A percentile compares a stretch with the other conserved stretches of the same genome.
phyloP scores from a whole-genome alignment of 2,888 invertebrate genomes.

The Saturnia japonica region DNA sequence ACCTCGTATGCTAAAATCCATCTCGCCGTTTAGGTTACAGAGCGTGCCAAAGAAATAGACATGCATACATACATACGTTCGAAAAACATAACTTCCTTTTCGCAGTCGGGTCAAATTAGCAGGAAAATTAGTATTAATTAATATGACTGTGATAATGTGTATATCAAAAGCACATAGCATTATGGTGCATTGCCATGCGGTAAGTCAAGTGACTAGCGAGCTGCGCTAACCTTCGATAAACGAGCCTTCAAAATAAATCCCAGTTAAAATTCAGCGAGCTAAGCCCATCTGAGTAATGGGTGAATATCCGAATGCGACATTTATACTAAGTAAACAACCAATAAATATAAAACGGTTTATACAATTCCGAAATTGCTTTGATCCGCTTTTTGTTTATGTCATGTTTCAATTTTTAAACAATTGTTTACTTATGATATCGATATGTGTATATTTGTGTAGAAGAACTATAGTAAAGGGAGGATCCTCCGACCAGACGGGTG shows the following conservation, averaged over 20 bases:
- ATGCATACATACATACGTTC: no score
- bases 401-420: conserved; percentile 3
- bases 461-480: no score
- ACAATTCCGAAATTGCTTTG: conserved; percentile 20
- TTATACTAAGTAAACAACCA: conserved; percentile 63
- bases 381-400: conserved; percentile 18
- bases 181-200: background rate
- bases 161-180: no score
- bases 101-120: no score
- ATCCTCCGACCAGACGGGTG: no score
- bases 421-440: background rate
- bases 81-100: no score
- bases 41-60: no score
- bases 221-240: conserved; percentile 30
- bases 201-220: conserved; percentile 1
- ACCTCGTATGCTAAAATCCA: no score
- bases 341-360: conserved; percentile 52
- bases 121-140: no score
- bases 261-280: conserved; percentile 75
- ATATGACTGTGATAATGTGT: no score
- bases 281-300: conserved; percentile 69
- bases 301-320: conserved; percentile 53
- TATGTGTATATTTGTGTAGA: no score
- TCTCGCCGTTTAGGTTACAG: no score
- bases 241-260: conserved; percentile 51